Percentiles rank a stretch among this genome's conserved stretches.
Conservation (phyloP, 2,888 invertebrate species). For the Tetragonisca angustula region DNA sequence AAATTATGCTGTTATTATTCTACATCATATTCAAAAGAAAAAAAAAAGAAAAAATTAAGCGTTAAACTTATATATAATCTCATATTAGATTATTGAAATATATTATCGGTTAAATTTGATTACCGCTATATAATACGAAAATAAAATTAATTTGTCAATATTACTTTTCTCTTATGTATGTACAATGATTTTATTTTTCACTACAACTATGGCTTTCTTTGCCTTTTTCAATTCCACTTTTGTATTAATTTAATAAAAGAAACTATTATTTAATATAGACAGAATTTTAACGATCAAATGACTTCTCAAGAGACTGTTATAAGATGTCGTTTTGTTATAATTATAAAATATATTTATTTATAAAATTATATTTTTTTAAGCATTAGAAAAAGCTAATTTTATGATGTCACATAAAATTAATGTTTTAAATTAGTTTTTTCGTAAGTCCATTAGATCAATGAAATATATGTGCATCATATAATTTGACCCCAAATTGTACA, state of each 20-base stretch:
- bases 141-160: constrained; percentile 26
- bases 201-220: neutral
- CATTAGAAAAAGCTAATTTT: constrained; percentile 17
- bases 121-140: constrained; percentile 15
- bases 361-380: constrained; percentile 26
- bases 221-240: neutral
- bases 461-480: constrained; percentile 52
- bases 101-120: constrained; percentile 14
- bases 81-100: constrained; percentile 22
- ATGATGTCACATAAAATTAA: neutral
- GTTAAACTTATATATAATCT: constrained; percentile 21
- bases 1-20: constrained; percentile 53
- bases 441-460: constrained; percentile 62
- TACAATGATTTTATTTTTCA: constrained; percentile 17
- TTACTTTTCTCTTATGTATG: constrained; percentile 8
- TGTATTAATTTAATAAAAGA: neutral
- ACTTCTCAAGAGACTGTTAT: constrained; percentile 31
- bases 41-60: constrained; percentile 8
- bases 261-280: neutral
- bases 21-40: constrained; percentile 10
- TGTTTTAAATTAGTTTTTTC: constrained; percentile 11
- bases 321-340: constrained; percentile 23
- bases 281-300: neutral
- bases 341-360: neutral
- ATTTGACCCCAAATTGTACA: constrained; percentile 70